phyloP scores from a whole-genome alignment of 2,113 vertebrate genomes.

The Crotalus horridus region DNA sequence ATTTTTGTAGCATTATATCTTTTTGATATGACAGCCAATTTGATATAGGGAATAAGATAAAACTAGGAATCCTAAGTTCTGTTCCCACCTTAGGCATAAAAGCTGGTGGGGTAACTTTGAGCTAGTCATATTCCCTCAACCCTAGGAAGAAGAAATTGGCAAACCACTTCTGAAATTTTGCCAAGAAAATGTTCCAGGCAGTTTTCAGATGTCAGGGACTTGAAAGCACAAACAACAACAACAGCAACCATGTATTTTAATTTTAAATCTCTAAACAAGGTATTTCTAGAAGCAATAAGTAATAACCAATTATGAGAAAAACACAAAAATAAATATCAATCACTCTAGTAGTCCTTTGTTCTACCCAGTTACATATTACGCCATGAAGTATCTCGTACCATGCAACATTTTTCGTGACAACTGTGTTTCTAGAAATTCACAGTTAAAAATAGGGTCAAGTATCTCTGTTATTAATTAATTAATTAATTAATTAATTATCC shows the following conservation, averaged over 20 bases:
- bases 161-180: not conserved
- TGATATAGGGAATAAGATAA: not conserved
- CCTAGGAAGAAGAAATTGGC: not conserved
- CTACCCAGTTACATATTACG: not conserved
- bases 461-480: not conserved
- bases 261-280: not conserved
- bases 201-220: not conserved
- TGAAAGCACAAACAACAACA: not conserved
- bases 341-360: not conserved
- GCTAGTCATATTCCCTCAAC: not conserved
- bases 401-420: not conserved
- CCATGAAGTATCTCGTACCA: not conserved
- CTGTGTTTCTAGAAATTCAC: not conserved
- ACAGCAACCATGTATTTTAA: not conserved
- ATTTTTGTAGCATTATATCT: not conserved
- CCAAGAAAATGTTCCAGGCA: not conserved
- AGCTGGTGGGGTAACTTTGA: not conserved
- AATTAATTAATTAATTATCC: not conserved
- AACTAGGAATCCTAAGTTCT: not conserved
- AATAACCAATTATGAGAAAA: not conserved
- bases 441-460: not conserved
- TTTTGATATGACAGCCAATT: not conserved
- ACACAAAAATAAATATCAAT: not conserved
- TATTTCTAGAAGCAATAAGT: not conserved
- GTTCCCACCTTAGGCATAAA: not conserved